phyloP scores from a whole-genome alignment of 1,140 invertebrate species.

The Hylaeus anthracinus region DNA sequence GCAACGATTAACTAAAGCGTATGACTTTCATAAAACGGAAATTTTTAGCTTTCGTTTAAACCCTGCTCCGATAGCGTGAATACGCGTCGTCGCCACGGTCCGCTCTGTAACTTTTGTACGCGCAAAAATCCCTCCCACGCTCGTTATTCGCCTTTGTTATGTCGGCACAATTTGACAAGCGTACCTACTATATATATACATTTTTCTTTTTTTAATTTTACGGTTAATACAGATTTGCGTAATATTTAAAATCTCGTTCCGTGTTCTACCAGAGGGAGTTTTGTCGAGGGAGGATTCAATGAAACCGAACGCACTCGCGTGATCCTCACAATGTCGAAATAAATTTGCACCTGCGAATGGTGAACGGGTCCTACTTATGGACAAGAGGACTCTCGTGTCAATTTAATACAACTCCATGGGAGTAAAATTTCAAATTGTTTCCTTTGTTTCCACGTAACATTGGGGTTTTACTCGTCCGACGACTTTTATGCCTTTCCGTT shows the following conservation, averaged over 20 bases:
- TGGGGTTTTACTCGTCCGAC: background rate
- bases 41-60: conserved; percentile 18
- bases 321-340: conserved; percentile 15
- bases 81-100: background rate
- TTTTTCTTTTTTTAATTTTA: background rate
- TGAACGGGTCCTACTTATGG: background rate
- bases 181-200: too few relatives aligned
- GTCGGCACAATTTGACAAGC: conserved; percentile 22
- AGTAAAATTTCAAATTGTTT: conserved; percentile 14
- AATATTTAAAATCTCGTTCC: conserved; percentile 14
- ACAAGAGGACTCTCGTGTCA: conserved; percentile 1
- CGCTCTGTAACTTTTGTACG: conserved; percentile 20
- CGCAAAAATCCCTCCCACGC: background rate
- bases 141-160: conserved; percentile 5
- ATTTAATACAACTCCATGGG: background rate
- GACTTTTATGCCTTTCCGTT: conserved; percentile 1
- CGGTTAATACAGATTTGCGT: conserved; percentile 13
- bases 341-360: background rate
- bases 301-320: conserved; percentile 1
- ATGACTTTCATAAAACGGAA: conserved; percentile 41
- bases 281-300: conserved; percentile 2
- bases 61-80: background rate
- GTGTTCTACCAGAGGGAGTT: background rate
- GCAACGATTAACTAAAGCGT: conserved; percentile 34
- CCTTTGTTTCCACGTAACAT: background rate